Conservation (phyloP, 2,797 vertebrate genomes). For the Orestias chungarensis region DNA sequence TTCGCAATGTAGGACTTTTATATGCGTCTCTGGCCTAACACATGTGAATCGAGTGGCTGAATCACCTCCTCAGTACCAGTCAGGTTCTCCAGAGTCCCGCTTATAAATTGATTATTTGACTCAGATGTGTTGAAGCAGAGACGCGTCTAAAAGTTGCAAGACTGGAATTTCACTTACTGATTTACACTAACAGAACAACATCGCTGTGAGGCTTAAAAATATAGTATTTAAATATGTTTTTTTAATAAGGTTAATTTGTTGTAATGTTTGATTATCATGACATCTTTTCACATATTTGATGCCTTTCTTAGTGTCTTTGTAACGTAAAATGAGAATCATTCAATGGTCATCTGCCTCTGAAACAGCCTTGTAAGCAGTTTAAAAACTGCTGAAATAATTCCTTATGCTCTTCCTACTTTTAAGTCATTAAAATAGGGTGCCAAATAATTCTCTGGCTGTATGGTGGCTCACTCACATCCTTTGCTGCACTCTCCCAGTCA, state of each 20-base stretch:
- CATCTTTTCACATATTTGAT: neutral
- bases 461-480: neutral
- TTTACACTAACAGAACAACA: neutral
- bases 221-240: neutral
- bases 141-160: too few relatives aligned
- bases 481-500: neutral
- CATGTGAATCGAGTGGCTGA: too few relatives aligned
- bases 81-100: too few relatives aligned
- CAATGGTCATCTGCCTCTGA: neutral
- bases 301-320: neutral
- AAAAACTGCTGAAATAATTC: neutral
- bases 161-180: too few relatives aligned
- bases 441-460: neutral
- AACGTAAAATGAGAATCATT: neutral
- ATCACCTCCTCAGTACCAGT: too few relatives aligned
- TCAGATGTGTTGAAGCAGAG: too few relatives aligned
- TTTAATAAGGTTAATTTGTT: neutral
- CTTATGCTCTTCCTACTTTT: neutral
- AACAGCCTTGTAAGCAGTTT: neutral
- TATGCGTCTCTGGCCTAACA: too few relatives aligned
- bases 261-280: neutral
- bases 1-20: too few relatives aligned
- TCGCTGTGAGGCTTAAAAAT: neutral
- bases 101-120: too few relatives aligned
- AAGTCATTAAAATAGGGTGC: neutral